A percentile compares a stretch with the other conserved stretches of the same genome.
Evolutionary conservation across 2,888 invertebrate genomes (phyloP).

Genomic region (Cataglyphis cursor): DNA sequence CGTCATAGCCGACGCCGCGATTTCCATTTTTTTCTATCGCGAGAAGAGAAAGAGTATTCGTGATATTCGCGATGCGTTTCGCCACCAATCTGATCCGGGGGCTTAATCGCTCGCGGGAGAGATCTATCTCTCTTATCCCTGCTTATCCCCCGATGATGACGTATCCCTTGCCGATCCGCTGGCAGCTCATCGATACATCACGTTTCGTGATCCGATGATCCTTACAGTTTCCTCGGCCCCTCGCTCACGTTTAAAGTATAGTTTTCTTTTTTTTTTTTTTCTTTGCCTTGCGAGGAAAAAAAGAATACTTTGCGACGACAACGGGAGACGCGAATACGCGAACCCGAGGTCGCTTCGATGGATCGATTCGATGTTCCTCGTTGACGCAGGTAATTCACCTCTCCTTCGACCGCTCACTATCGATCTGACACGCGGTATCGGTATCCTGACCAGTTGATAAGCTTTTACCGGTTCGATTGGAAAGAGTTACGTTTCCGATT

Average conservation of each 20-base stretch:
- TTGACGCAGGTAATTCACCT: constrained; percentile 57
- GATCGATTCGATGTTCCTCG: constrained; percentile 52
- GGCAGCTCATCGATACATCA: constrained; percentile 34
- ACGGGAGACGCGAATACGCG: constrained; percentile 40
- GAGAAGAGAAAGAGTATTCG: constrained; percentile 6
- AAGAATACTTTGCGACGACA: constrained; percentile 35
- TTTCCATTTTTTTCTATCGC: constrained; percentile 88
- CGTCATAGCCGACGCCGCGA: constrained; percentile 89
- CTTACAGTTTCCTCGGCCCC: not conserved
- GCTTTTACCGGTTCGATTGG: not conserved
- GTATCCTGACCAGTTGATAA: not conserved
- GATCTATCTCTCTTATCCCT: constrained; percentile 20
- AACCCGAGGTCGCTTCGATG: constrained; percentile 45
- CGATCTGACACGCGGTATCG: constrained; percentile 22
- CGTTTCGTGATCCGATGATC: constrained; percentile 65
- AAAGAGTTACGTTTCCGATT: not conserved
- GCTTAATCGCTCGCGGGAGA: constrained; percentile 2
- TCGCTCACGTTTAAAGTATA: not conserved
- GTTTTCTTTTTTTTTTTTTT: constrained; percentile 11
- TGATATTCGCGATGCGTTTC: not conserved
- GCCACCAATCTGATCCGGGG: constrained; percentile 30
- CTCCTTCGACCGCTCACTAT: constrained; percentile 30
- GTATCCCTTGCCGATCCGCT: constrained; percentile 32
- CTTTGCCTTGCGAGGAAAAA: not conserved
- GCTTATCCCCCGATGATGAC: constrained; percentile 23